Percentiles rank a stretch among this genome's conserved stretches.
These are phyloP conservation scores for Drosophila novamexicana DNA, from an alignment of 1,140 invertebrate species.

Conservation along the genomic window DNA sequence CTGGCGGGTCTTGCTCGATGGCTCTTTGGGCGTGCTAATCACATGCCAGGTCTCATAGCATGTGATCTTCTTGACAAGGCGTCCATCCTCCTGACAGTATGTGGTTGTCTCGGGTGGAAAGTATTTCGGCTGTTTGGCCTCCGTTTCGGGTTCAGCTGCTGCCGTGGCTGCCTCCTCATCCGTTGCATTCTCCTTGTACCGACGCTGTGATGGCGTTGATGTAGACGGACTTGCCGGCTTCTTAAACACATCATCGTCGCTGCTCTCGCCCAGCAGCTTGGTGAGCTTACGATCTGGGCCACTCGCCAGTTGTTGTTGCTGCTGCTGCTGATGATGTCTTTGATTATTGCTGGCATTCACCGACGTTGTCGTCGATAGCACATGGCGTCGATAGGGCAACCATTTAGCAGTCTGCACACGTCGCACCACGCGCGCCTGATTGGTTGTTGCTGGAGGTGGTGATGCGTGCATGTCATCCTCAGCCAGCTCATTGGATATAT, in stretches of 20 bases:
- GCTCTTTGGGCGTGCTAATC: slow-evolving; percentile 59
- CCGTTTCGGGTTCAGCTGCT: slow-evolving; percentile 1
- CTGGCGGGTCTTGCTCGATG: slow-evolving; percentile 34
- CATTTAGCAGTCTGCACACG: slow-evolving; percentile 33
- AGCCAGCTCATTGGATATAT: slow-evolving; percentile 41
- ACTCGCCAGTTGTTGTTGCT: background rate
- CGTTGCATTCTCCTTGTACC: slow-evolving; percentile 23
- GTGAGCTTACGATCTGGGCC: slow-evolving; percentile 45
- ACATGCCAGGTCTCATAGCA: slow-evolving; percentile 84
- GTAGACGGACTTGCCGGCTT: slow-evolving; percentile 52
- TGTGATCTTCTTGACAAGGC: slow-evolving; percentile 82
- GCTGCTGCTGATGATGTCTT: slow-evolving; percentile 6
- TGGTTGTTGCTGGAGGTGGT: background rate
- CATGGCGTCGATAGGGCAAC: slow-evolving; percentile 23
- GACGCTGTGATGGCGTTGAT: slow-evolving; percentile 14
- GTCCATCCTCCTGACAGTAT: slow-evolving; percentile 75
- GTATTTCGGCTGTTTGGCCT: slow-evolving; percentile 44
- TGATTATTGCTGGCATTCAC: slow-evolving; percentile 47
- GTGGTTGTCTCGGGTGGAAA: slow-evolving; percentile 77
- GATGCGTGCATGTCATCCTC: slow-evolving; percentile 46
- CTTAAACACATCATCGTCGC: slow-evolving; percentile 57
- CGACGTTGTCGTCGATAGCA: slow-evolving; percentile 53
- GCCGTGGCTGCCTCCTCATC: slow-evolving; percentile 13
- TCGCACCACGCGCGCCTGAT: slow-evolving; percentile 19
- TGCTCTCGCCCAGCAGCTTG: slow-evolving; percentile 52